These are phyloP conservation scores for Ladona fulva DNA, from an alignment of 1,140 invertebrate species.

Conservation along the genomic window DNA sequence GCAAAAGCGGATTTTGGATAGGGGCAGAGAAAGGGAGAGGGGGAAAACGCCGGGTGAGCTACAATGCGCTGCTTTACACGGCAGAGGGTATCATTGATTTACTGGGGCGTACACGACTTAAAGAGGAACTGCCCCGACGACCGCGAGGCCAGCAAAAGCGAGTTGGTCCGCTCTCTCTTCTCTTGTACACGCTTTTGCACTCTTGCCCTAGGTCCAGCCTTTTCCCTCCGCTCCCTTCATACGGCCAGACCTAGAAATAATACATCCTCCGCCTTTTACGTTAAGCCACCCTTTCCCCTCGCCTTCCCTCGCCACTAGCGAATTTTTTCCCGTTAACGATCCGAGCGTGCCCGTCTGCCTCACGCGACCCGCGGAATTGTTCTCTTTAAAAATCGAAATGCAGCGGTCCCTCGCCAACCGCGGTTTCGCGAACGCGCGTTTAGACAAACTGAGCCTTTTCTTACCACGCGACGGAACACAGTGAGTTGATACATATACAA, in stretches of 20 bases:
- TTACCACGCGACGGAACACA: no score
- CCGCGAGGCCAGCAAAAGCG: neutral
- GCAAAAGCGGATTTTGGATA: neutral
- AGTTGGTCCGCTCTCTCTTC: no score
- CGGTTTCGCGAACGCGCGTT: no score
- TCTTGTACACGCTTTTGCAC: neutral
- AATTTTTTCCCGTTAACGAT: no score
- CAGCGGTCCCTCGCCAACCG: no score
- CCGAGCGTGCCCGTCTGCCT: no score
- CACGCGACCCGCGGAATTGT: no score
- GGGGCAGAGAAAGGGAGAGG: neutral
- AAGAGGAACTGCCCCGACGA: neutral
- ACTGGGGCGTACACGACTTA: neutral
- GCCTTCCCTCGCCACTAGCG: neutral
- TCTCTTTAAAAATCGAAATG: no score
- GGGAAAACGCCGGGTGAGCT: neutral
- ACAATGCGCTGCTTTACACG: constrained; percentile 1
- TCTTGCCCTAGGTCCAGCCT: constrained; percentile 6
- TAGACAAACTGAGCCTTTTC: no score
- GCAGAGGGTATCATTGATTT: neutral
- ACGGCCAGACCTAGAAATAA: neutral
- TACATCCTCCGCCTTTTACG: neutral
- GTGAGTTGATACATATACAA: no score
- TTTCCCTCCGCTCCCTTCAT: neutral
- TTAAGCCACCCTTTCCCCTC: neutral